These are phyloP conservation scores for Prosopocoilus inquinatus DNA, from an alignment of 2,888 invertebrate species.

Conservation along the genomic window DNA sequence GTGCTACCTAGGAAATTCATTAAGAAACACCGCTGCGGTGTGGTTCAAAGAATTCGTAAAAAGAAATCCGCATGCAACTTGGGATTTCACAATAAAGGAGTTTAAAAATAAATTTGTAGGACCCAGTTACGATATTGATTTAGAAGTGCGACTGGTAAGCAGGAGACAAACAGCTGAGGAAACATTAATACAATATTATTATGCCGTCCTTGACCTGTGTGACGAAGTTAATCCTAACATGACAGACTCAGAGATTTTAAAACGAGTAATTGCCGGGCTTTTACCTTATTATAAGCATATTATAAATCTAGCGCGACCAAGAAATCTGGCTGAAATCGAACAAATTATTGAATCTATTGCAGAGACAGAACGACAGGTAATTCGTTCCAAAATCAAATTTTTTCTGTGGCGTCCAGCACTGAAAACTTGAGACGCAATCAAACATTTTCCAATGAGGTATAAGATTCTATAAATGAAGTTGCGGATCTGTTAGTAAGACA, in stretches of 20 bases:
- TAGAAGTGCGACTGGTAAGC: neutral
- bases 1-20: neutral
- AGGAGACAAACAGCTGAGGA: neutral
- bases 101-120: constrained; percentile 1
- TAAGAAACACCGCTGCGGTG: neutral
- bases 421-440: too few species aligned
- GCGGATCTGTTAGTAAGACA: too few species aligned
- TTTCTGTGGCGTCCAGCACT: neutral
- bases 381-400: neutral
- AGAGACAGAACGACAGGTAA: neutral
- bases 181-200: neutral
- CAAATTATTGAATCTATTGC: neutral
- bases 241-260: neutral
- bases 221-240: neutral
- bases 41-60: neutral
- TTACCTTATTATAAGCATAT: neutral
- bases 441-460: too few species aligned
- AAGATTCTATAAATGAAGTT: too few species aligned
- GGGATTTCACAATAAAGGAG: neutral
- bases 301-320: neutral
- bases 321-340: neutral
- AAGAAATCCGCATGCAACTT: neutral
- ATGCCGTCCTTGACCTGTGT: neutral
- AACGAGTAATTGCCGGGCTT: neutral
- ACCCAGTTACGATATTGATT: neutral